Evolutionary conservation across 2,888 invertebrate species (phyloP).

Genomic region (Idaea aversata): DNA sequence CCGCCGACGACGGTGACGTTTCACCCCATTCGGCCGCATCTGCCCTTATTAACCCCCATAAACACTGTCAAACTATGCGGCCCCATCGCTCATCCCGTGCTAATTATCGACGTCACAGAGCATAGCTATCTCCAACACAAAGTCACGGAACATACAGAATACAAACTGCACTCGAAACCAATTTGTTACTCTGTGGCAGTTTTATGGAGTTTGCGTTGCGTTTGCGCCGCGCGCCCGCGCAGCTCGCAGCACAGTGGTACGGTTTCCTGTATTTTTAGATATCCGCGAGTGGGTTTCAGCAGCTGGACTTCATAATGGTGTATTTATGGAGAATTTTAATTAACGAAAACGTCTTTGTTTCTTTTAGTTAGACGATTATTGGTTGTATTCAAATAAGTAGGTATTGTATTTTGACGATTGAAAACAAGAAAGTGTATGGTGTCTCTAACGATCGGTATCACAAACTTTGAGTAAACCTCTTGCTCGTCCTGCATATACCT

Average conservation of each 20-base stretch:
- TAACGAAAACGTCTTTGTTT: constrained; percentile 17
- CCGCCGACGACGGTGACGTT: constrained; percentile 12
- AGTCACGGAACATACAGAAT: constrained; percentile 17
- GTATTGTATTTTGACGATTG: background rate
- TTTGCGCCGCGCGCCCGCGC: constrained; percentile 50
- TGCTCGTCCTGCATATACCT: background rate
- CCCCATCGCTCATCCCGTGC: constrained; percentile 60
- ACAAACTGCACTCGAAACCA: constrained; percentile 23
- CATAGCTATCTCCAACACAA: background rate
- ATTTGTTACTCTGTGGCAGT: constrained; percentile 58
- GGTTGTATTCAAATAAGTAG: background rate
- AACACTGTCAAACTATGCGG: constrained; percentile 50
- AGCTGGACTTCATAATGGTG: constrained; percentile 45
- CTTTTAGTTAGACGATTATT: background rate
- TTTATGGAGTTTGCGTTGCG: constrained; percentile 42
- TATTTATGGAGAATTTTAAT: constrained; percentile 32
- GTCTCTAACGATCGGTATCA: background rate
- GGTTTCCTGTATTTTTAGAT: constrained; percentile 51
- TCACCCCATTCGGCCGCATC: constrained; percentile 36
- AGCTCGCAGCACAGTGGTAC: constrained; percentile 20
- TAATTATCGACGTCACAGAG: constrained; percentile 55
- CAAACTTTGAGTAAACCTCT: background rate
- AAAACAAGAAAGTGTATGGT: background rate
- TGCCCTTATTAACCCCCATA: constrained; percentile 70
- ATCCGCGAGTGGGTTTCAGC: constrained; percentile 40